These are phyloP conservation scores for Pelvicachromis taeniatus DNA, from an alignment of 2,113 vertebrate species.

Conservation along the genomic window DNA sequence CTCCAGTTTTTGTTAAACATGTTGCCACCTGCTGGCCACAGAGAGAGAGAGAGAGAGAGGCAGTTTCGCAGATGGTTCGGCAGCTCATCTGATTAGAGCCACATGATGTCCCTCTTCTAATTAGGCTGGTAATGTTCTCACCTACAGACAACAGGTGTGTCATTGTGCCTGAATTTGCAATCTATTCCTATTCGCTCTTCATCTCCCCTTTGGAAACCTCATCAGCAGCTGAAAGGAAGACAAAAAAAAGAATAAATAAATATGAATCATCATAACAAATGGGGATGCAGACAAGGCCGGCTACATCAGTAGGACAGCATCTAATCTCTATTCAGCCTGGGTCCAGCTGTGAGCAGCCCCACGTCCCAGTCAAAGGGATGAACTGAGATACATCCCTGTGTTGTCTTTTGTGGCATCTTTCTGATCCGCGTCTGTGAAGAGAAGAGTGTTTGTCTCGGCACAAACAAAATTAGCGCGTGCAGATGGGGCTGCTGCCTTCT, in stretches of 20 bases:
- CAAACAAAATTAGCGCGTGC: neutral
- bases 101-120: neutral
- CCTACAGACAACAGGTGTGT: slow-evolving; percentile 23
- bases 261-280: neutral
- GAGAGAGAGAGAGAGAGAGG: neutral
- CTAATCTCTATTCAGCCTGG: neutral
- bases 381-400: neutral
- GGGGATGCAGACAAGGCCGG: neutral
- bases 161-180: neutral
- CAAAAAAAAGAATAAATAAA: neutral
- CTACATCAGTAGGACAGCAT: neutral
- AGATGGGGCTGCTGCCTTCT: neutral
- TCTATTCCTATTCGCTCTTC: neutral
- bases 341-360: slow-evolving; percentile 6
- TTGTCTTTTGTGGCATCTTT: slow-evolving; percentile 14
- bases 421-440: slow-evolving; percentile 6
- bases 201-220: neutral
- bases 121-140: neutral
- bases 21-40: slow-evolving; percentile 44
- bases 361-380: slow-evolving; percentile 1
- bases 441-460: neutral
- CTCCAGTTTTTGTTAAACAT: neutral
- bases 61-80: neutral
- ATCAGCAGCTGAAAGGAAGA: slow-evolving; percentile 18
- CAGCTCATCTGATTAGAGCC: neutral